Evolutionary conservation across 2,888 invertebrate genomes (phyloP).

Genomic region (Eledona agricola): DNA sequence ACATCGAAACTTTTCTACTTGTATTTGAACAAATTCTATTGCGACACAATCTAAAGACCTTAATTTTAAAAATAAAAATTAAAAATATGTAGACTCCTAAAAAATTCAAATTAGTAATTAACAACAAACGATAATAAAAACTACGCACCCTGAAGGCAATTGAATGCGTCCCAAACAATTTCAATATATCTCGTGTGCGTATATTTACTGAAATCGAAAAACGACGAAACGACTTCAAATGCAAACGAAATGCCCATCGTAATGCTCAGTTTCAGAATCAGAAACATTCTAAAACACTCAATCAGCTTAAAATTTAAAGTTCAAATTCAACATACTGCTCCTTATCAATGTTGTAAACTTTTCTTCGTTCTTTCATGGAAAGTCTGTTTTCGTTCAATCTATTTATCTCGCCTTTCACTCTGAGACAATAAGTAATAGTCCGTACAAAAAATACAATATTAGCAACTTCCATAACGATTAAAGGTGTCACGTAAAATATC

Average conservation of each 20-base stretch:
- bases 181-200: slow-evolving; percentile 58
- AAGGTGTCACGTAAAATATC: slow-evolving; percentile 59
- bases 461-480: slow-evolving; percentile 68
- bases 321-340: slow-evolving; percentile 68
- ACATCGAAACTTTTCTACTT: slow-evolving; percentile 15
- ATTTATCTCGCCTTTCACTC: slow-evolving; percentile 77
- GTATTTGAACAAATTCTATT: slow-evolving; percentile 15
- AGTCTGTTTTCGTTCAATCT: slow-evolving; percentile 66
- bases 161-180: slow-evolving; percentile 68
- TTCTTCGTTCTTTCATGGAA: slow-evolving; percentile 61
- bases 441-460: slow-evolving; percentile 73
- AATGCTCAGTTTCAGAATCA: slow-evolving; percentile 76
- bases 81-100: slow-evolving; percentile 38
- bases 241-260: slow-evolving; percentile 82
- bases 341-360: slow-evolving; percentile 70
- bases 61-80: slow-evolving; percentile 40
- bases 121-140: too few relatives aligned
- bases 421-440: slow-evolving; percentile 74
- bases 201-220: slow-evolving; percentile 65
- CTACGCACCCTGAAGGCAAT: slow-evolving; percentile 70
- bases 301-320: too few relatives aligned
- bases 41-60: slow-evolving; percentile 34
- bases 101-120: slow-evolving; percentile 38
- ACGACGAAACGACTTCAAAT: slow-evolving; percentile 70
- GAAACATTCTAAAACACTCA: slow-evolving; percentile 66